phyloP scores from a whole-genome alignment of 1,140 invertebrate genomes.

The Caenorhabditis latens region DNA sequence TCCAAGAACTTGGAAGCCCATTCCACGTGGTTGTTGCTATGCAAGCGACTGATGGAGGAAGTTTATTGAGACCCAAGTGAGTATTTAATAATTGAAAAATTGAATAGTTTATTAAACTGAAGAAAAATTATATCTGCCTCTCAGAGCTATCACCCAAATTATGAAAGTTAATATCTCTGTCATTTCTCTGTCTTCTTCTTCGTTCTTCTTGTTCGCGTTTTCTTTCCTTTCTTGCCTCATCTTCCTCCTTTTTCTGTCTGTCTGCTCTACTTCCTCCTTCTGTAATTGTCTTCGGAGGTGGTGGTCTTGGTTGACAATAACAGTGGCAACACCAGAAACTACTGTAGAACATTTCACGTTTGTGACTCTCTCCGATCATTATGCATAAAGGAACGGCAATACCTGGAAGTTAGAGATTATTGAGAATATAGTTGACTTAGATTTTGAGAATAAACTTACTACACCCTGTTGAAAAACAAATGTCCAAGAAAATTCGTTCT shows the following conservation, averaged over 20 bases:
- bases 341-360: conserved; percentile 10
- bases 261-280: not conserved
- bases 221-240: not conserved
- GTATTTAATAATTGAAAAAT: conserved; percentile 11
- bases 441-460: not conserved
- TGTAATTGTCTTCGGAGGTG: not conserved
- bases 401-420: not conserved
- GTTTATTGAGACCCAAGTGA: conserved; percentile 71
- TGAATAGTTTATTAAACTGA: not conserved
- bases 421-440: not conserved
- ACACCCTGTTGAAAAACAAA: conserved; percentile 1
- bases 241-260: not conserved
- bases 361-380: not conserved
- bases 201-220: not conserved
- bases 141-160: not conserved
- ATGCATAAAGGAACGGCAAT: not conserved
- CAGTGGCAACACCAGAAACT: not conserved
- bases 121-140: not conserved
- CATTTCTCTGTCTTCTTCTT: not conserved
- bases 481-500: not conserved
- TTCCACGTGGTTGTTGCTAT: conserved; percentile 76
- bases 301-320: not conserved
- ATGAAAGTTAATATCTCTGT: not conserved
- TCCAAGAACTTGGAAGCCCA: conserved; percentile 74
- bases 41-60: conserved; percentile 71